These are phyloP conservation scores for Danio jaintianensis DNA, from an alignment of 2,797 vertebrate species.

Conservation along the genomic window DNA sequence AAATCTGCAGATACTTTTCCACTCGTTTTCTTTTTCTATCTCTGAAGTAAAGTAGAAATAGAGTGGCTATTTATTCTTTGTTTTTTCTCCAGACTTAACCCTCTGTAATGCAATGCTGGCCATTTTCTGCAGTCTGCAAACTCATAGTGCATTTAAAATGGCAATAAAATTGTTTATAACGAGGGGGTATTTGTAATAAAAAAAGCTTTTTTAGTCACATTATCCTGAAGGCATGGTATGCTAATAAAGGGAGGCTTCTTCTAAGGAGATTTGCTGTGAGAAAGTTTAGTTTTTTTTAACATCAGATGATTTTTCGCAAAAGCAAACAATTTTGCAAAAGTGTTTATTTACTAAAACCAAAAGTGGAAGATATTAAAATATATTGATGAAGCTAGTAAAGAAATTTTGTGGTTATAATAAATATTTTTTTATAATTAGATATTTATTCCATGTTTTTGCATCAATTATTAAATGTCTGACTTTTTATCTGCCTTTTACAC, in stretches of 20 bases:
- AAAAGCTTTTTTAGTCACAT: neutral
- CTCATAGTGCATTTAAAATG: neutral
- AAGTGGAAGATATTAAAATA: neutral
- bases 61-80: constrained; percentile 30
- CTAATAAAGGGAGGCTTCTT: neutral
- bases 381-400: no score
- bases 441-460: no score
- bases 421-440: no score
- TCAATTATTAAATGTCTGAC: no score
- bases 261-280: neutral
- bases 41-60: constrained; percentile 14
- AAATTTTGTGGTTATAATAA: no score
- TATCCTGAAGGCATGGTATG: neutral
- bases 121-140: constrained; percentile 1
- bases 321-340: neutral
- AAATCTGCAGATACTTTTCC: constrained; percentile 10
- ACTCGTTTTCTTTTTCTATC: constrained; percentile 47
- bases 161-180: neutral
- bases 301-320: neutral
- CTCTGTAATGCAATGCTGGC: neutral
- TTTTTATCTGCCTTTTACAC: neutral
- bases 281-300: neutral
- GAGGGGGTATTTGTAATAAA: neutral
- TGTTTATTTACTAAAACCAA: neutral
- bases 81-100: constrained; percentile 4